Evolutionary conservation across 2,113 vertebrate species (phyloP).

Genomic region (Catagonus wagneri): DNA sequence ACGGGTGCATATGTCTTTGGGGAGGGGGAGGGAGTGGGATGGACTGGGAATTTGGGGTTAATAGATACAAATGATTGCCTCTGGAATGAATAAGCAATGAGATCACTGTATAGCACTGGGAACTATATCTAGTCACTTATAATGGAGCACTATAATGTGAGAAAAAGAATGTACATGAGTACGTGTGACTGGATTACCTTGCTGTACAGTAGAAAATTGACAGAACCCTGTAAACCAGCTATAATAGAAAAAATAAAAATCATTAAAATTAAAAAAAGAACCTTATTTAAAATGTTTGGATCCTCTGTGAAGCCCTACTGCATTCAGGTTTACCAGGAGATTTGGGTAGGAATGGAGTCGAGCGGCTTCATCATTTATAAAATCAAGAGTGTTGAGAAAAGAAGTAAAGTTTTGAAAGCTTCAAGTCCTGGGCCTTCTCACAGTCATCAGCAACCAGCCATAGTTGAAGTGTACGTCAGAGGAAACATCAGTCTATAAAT

Average conservation of each 20-base stretch:
- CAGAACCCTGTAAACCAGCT: neutral
- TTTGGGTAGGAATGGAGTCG: slow-evolving; percentile 91
- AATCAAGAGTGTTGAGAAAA: slow-evolving; percentile 91
- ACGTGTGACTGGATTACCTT: too few relatives aligned
- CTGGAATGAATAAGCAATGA: too few relatives aligned
- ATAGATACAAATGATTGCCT: too few relatives aligned
- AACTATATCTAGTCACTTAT: too few relatives aligned
- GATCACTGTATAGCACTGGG: too few relatives aligned
- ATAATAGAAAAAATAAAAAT: neutral
- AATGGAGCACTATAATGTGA: too few relatives aligned
- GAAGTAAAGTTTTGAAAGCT: slow-evolving; percentile 30
- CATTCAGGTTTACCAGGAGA: slow-evolving; percentile 90
- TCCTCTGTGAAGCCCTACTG: slow-evolving; percentile 89
- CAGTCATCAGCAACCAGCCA: slow-evolving; percentile 25
- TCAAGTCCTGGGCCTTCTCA: neutral
- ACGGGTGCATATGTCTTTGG: too few relatives aligned
- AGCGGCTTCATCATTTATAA: slow-evolving; percentile 89
- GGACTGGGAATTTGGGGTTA: too few relatives aligned
- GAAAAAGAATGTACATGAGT: too few relatives aligned
- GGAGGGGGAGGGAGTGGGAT: too few relatives aligned
- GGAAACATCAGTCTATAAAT: neutral
- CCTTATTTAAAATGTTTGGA: slow-evolving; percentile 75
- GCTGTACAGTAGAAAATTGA: too few relatives aligned
- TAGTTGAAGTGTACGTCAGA: neutral
- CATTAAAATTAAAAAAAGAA: neutral